Evolutionary conservation across 2,888 invertebrate genomes (phyloP).

Genomic region (Dicycla oo): DNA sequence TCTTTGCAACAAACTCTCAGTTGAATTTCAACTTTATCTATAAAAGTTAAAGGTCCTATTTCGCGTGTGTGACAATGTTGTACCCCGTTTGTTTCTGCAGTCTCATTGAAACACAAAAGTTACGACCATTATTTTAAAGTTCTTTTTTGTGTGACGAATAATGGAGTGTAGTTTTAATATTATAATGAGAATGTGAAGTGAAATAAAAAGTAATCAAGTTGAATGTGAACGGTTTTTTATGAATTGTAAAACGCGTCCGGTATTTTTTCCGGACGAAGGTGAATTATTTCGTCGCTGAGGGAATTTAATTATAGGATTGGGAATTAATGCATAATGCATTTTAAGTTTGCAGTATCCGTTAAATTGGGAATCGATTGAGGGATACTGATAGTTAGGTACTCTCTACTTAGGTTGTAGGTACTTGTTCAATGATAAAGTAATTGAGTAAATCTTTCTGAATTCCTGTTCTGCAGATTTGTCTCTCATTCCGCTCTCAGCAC

Average conservation of each 20-base stretch:
- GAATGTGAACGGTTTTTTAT: conserved; percentile 76
- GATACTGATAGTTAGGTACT: too few relatives aligned
- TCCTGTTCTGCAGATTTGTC: too few relatives aligned
- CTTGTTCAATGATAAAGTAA: neutral
- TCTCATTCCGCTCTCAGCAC: too few relatives aligned
- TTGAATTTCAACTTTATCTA: conserved; percentile 65
- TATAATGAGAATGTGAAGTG: conserved; percentile 77
- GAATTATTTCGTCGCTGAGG: conserved; percentile 40
- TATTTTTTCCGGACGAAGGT: conserved; percentile 25
- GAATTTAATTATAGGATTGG: conserved; percentile 3
- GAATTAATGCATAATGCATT: conserved; percentile 25
- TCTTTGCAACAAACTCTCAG: conserved; percentile 49
- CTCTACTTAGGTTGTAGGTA: neutral
- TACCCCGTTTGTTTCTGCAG: conserved; percentile 19
- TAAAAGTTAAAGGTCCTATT: conserved; percentile 51
- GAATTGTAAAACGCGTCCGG: conserved; percentile 55
- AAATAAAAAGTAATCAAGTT: conserved; percentile 73
- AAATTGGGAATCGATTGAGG: conserved; percentile 6
- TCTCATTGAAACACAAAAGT: conserved; percentile 27
- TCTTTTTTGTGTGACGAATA: conserved; percentile 44
- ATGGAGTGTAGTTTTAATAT: conserved; percentile 75
- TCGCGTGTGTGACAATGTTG: conserved; percentile 28
- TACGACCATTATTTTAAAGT: conserved; percentile 37
- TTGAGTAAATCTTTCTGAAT: too few relatives aligned
- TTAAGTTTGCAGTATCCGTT: neutral